Evolutionary conservation across 2,113 vertebrate genomes (phyloP).

Genomic region (Tachuris rubrigastra): DNA sequence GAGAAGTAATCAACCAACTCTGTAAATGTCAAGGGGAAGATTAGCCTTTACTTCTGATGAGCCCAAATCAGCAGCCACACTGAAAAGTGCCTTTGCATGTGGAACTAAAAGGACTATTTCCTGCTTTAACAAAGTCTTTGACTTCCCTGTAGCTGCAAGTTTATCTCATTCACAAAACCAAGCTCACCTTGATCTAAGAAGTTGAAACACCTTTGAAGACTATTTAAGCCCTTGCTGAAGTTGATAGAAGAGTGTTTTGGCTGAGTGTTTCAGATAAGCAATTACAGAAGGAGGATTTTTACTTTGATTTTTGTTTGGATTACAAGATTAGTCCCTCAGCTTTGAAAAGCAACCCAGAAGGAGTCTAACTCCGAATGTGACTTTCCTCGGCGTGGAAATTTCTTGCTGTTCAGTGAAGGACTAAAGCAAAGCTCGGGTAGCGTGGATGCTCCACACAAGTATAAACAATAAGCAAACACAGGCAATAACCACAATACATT

Average conservation of each 20-base stretch:
- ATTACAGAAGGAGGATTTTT: neutral
- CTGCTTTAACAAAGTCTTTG: neutral
- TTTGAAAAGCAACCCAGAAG: neutral
- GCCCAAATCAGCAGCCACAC: neutral
- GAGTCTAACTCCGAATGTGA: neutral
- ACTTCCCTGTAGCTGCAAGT: neutral
- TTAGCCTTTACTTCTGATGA: conserved; percentile 25
- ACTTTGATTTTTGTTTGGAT: neutral
- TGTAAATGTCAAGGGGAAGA: neutral
- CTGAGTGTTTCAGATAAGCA: neutral
- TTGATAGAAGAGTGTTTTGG: neutral
- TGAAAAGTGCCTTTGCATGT: neutral
- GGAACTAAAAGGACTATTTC: neutral
- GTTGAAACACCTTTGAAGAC: neutral
- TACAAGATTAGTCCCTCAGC: neutral
- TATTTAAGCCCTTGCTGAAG: neutral
- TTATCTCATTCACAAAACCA: neutral
- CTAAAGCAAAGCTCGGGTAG: neutral
- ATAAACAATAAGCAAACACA: neutral
- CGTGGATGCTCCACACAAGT: neutral
- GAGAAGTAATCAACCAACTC: conserved; percentile 5
- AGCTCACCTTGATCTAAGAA: neutral
- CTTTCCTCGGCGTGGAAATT: neutral
- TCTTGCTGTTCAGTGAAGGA: neutral
- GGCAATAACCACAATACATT: neutral